Conservation (phyloP, 2,888 invertebrate genomes). For the Parnassius apollo region DNA sequence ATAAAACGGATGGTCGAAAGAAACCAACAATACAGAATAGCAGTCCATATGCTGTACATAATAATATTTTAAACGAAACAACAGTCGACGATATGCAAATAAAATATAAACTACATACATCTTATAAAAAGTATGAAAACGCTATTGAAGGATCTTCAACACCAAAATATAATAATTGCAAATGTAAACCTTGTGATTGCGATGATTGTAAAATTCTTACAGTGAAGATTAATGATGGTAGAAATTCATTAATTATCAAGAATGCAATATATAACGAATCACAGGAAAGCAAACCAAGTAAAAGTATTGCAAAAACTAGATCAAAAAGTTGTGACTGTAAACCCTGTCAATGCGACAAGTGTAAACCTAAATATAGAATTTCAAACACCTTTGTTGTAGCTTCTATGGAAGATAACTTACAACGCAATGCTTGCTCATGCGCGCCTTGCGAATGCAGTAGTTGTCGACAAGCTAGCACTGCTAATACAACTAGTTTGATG, state of each 20-base stretch:
- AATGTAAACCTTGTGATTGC: constrained; percentile 49
- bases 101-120: too few relatives aligned
- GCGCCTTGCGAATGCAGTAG: constrained; percentile 53
- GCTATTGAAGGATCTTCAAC: not conserved
- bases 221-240: constrained; percentile 7
- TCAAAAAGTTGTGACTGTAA: constrained; percentile 43
- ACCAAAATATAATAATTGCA: constrained; percentile 35
- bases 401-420: constrained; percentile 38
- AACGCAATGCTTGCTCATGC: constrained; percentile 45
- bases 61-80: not conserved
- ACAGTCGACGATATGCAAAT: too few relatives aligned
- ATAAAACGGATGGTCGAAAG: not conserved
- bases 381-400: constrained; percentile 40
- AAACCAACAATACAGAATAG: constrained; percentile 1
- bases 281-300: constrained; percentile 40
- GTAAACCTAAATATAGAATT: constrained; percentile 33
- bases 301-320: constrained; percentile 37
- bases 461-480: constrained; percentile 40
- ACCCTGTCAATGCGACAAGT: constrained; percentile 48
- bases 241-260: constrained; percentile 1
- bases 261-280: not conserved
- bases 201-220: constrained; percentile 16
- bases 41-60: not conserved
- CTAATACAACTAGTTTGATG: constrained; percentile 29
- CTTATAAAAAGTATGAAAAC: too few relatives aligned